These are phyloP conservation scores for Tortrix viridana DNA, from an alignment of 2,888 invertebrate genomes.

Conservation along the genomic window DNA sequence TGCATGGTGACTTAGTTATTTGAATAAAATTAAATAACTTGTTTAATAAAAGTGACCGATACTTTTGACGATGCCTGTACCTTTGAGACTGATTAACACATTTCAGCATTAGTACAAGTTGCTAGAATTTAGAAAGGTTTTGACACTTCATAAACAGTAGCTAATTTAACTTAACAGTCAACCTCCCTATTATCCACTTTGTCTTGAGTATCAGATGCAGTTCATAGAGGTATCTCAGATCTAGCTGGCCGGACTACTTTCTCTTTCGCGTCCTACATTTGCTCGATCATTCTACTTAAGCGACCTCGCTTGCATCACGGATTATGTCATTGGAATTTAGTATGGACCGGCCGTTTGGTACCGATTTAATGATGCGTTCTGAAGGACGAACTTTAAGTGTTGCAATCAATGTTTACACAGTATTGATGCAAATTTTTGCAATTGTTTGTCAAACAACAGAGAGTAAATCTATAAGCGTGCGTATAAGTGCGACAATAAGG, in stretches of 20 bases:
- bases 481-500: no score
- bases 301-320: constrained; percentile 65
- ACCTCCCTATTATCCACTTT: neutral
- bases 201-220: neutral
- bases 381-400: constrained; percentile 62
- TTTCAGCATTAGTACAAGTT: no score
- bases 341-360: constrained; percentile 50
- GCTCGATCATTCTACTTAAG: constrained; percentile 51
- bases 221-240: constrained; percentile 25
- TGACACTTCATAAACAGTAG: no score
- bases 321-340: constrained; percentile 74
- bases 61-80: no score
- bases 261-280: constrained; percentile 72
- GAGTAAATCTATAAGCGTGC: no score
- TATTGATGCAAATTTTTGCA: neutral
- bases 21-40: no score
- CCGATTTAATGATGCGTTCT: constrained; percentile 54
- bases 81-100: no score
- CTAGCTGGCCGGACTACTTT: constrained; percentile 64
- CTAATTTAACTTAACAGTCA: neutral
- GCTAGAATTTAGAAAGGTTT: no score
- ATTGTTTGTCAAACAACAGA: no score
- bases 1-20: no score
- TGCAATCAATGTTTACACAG: constrained; percentile 27
- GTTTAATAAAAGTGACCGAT: no score